phyloP scores from a whole-genome alignment of 2,113 vertebrate genomes.

The Anhinga rufa region DNA sequence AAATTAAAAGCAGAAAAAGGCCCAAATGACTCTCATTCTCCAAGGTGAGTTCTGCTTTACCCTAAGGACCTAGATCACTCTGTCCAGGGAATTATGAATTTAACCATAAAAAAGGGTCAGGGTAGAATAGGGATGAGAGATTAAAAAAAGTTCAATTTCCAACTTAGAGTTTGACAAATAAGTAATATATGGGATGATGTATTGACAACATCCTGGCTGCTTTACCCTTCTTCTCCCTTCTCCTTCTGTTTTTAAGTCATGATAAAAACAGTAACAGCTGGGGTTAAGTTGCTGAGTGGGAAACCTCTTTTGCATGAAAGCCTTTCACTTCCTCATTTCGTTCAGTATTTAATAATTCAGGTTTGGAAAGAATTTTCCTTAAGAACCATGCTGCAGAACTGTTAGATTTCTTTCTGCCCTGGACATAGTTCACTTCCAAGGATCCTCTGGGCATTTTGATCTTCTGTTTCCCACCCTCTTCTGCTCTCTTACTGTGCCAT shows the following conservation, averaged over 20 bases:
- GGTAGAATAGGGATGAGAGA: background rate
- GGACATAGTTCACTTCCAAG: background rate
- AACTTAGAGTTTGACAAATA: background rate
- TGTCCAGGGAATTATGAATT: background rate
- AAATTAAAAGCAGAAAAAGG: background rate
- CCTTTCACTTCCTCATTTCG: background rate
- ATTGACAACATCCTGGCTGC: background rate
- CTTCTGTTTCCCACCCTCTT: background rate
- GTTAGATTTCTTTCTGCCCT: background rate
- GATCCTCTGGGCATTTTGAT: background rate
- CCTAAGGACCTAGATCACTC: background rate
- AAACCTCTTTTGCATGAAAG: background rate
- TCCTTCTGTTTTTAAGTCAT: background rate
- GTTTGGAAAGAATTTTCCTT: background rate
- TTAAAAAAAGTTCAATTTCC: background rate
- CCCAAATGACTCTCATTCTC: background rate
- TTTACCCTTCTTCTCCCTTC: background rate
- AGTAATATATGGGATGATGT: background rate
- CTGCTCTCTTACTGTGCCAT: background rate
- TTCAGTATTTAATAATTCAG: background rate
- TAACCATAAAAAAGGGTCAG: background rate
- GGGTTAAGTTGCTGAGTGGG: background rate
- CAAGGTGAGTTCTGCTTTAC: background rate
- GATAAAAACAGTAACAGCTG: background rate
- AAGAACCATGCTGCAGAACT: background rate